Evolutionary conservation across 1,140 invertebrate genomes (phyloP), one percentile per base, ranked within the genome.

Genomic region (Drosophila varians): DNA sequence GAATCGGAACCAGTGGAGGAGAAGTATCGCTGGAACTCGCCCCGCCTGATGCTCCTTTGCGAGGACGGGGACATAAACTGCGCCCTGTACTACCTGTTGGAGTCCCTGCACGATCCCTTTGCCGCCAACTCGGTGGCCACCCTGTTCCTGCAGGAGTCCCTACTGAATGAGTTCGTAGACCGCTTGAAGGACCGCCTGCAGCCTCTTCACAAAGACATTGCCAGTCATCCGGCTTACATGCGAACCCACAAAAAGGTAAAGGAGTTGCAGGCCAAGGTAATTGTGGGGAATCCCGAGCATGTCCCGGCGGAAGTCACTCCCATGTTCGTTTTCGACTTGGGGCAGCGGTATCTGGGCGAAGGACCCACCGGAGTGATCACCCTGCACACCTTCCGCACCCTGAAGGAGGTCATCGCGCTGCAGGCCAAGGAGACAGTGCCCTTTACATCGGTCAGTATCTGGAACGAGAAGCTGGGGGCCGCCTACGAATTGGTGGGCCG

Each of bases 311-410:
- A 83, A 19, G 43, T 46, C 4, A 57, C 52, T 9, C 82, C 84
- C 18, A 51, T 66, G 8, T 14, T 90, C 9, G 89, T 90, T 0
- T 74, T 47, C 18, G 89, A 90, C 34, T 26, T 90, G 1, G 49
- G 55, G 4, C 84, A 90, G 7, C 78, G 64, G 1, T 77, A 75
- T 26, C 43, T 90, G 7, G 72, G 78, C 12, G 34, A 52, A 2
- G 74, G 74, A 7, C 75, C 84, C 0, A 74, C 73, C 0, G 88
- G 86, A 0, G 49, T 87, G n/a, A 64, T 83, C n/a, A 89, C 78
- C 1, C 36, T 91, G 18, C 78, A 91, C 53, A 89, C 83, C 0
- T 90, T 91, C 43, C 87, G 90, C 5, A 91, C 90, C 2, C 40
- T 83, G 48, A 90, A 84, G 25, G 90, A 91, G 12, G 73, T 74